Evolutionary conservation across 2,888 invertebrate genomes (phyloP), one percentile per base, ranked within the genome.

Genomic region (Homarus gammarus): DNA sequence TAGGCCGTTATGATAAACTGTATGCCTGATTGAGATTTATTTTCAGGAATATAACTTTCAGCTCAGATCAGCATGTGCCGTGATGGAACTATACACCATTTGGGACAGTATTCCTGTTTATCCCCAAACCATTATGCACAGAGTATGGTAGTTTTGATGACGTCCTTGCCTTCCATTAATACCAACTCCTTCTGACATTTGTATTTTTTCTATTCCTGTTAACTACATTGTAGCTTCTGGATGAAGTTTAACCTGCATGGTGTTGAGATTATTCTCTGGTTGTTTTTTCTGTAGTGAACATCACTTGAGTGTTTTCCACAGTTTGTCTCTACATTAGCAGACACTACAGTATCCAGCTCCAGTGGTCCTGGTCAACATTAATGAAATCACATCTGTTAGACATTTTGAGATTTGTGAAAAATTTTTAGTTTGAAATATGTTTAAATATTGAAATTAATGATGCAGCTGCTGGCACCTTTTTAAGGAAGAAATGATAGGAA

Each of bases 191-290:
- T 27, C 12, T 75, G 22, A 27, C n/a, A 33, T 44, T 75, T 44
- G n/a, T 27, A 27, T 40, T 75, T 75, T 75, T 10, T n/a, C 33
- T 18, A 40, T 22, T 38, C 49, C n/a, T n/a, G 15, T 6, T 40
- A 75, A 49, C 40, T 44, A n/a, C 44, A 38, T 10, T 27, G 73
- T 40, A n/a, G 44, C 44, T 44, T 33, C 15, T 22, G 75, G 31
- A 33, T 75, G 75, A 44, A 75, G 31, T 38, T 49, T 75, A 75
- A 75, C 75, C 10, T 49, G 75, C 75, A 75, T 75, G 75, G 44
- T 75, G 18, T 75, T 75, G 27, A 6, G 27, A 38, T 40, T 49
- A 8, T n/a, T n/a, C 38, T 12, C 27, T 70, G 70, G n/a, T 70
- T 70, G n/a, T 8, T 73, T 38, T 22, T 22, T 5, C 40, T n/a